Percentiles rank a stretch among this genome's conserved stretches.
Evolutionary conservation across 2,113 vertebrate species (phyloP).

Genomic region (Telmatochromis bifrenatus): DNA sequence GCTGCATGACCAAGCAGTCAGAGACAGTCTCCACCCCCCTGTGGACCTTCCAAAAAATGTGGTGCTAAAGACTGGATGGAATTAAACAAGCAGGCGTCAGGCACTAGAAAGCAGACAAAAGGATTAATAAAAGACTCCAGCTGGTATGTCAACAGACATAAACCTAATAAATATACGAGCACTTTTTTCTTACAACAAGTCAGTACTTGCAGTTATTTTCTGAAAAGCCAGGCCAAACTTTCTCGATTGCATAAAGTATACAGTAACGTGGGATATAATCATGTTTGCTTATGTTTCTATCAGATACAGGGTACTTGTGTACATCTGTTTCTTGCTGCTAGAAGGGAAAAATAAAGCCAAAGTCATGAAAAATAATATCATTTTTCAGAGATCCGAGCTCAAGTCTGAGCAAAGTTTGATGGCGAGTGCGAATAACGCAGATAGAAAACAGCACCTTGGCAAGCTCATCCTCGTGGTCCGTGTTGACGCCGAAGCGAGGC

Average conservation of each 20-base stretch:
- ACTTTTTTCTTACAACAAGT: neutral
- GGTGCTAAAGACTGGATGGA: neutral
- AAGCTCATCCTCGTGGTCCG: conserved; percentile 78
- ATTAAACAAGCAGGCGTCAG: neutral
- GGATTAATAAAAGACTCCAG: neutral
- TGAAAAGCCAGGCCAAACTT: neutral
- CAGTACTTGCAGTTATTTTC: neutral
- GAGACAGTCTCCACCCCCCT: neutral
- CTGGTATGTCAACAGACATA: neutral
- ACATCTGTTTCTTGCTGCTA: neutral
- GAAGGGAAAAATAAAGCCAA: neutral
- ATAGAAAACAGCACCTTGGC: conserved; percentile 66
- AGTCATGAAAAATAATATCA: neutral
- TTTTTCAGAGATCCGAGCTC: neutral
- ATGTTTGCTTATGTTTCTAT: neutral
- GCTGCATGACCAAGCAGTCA: neutral
- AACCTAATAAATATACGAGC: neutral
- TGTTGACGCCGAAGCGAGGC: conserved; percentile 83
- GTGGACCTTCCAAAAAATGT: neutral
- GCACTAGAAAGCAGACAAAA: neutral
- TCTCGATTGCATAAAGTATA: neutral
- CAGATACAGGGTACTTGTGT: neutral
- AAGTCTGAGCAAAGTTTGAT: neutral
- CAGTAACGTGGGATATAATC: neutral
- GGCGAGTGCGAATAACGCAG: neutral